A percentile compares a stretch with the other conserved stretches of the same genome.
Evolutionary conservation across 2,888 invertebrate species (phyloP).

Genomic region (Busseola fusca): DNA sequence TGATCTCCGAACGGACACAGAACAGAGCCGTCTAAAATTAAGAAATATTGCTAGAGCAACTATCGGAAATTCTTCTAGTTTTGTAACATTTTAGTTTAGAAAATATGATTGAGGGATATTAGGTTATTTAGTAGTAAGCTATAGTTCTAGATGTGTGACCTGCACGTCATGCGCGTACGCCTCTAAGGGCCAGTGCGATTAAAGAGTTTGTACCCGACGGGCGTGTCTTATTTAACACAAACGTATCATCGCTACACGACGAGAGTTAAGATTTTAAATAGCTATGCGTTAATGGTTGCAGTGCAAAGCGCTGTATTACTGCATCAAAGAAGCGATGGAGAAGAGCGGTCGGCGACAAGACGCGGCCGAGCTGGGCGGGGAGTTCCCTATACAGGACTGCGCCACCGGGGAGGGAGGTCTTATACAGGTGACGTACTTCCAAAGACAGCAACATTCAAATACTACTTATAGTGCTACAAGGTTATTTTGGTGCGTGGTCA

Average conservation of each 20-base stretch:
- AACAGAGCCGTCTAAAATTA: no score
- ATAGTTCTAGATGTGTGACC: no score
- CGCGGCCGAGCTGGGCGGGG: slow-evolving; percentile 95
- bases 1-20: no score
- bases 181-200: no score
- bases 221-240: no score
- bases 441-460: background rate
- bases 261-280: slow-evolving; percentile 7
- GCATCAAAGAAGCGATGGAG: slow-evolving; percentile 99
- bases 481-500: background rate
- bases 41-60: no score
- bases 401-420: slow-evolving; percentile 99
- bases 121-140: no score
- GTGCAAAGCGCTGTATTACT: slow-evolving; percentile 99
- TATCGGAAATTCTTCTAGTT: no score
- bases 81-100: no score
- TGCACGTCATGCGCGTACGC: no score
- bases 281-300: slow-evolving; percentile 78
- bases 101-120: no score
- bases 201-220: no score
- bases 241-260: background rate
- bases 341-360: slow-evolving; percentile 93
- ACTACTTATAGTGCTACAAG: background rate
- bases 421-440: slow-evolving; percentile 90
- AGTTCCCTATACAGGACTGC: slow-evolving; percentile 99